Base-by-base conservation (phyloP, 1,140 invertebrate genomes). In the Yoshiicerus persimilis region DNA sequence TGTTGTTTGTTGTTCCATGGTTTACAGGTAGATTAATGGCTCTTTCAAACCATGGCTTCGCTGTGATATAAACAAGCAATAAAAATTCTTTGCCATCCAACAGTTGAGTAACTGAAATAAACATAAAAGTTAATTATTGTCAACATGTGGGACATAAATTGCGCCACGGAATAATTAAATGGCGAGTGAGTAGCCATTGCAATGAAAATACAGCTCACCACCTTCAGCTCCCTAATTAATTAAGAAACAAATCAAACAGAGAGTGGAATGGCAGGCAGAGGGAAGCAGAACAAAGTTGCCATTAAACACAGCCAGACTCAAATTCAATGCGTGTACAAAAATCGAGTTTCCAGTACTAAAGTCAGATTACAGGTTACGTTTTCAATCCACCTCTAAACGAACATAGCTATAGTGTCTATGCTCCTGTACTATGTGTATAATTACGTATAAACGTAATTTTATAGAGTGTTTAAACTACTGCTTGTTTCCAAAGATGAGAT, bases 81-180 rank as follows among this genome's bases (percentile, higher is more conserved):
- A 80, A 80, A 80, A 80, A 80, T 80, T 80, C 75, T 34, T 34
- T 34, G 75, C 32, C 75, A 80, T 80, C 75, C 75, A 70, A 30
- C 27, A 70, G 66, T 70, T 70, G 66, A 70, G 41, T 23, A 9
- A 80, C 32, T 80, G 75, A 80, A 80, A 80, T 80, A 80, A 80
- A 80, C 75, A 80, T 80, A 80, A 80, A 80, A 80, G 75, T 80
- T 80, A 80, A 80, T 80, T 80, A 80, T 80, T 80, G 75, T 80
- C 75, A 80, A 80, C 75, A 80, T 80, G 75, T 80, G 75, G 75
- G 75, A 80, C 75, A 80, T 80, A 80, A 80, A 80, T 80, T 80
- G 75, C n/a, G 34, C 27, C 75, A 80, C 34, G 75, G 75, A 80
- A 80, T 80, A 80, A 80, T 80, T 80, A 80, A 80, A 80, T 80